phyloP scores from a whole-genome alignment of 2,888 invertebrate species.

The Morpho achilles region DNA sequence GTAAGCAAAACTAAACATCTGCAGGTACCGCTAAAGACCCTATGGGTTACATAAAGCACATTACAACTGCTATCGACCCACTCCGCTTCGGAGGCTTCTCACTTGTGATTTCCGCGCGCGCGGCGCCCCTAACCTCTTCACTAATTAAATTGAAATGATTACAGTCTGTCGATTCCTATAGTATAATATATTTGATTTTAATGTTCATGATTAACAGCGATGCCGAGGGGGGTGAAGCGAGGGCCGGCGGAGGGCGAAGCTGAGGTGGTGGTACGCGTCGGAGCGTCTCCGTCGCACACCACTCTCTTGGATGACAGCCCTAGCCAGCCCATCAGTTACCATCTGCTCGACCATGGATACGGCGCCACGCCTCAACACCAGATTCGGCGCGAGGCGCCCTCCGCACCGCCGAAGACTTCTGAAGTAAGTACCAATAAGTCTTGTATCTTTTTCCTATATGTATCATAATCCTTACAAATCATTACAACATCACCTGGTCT shows the following conservation, averaged over 20 bases:
- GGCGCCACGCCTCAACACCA: conserved; percentile 88
- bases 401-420: conserved; percentile 77
- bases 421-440: conserved; percentile 57
- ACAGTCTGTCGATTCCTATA: conserved; percentile 32
- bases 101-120: conserved; percentile 71
- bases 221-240: conserved; percentile 81
- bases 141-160: conserved; percentile 71
- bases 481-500: neutral
- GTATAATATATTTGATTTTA: conserved; percentile 24
- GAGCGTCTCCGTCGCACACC: conserved; percentile 77
- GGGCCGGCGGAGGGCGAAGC: conserved; percentile 76
- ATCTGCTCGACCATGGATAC: conserved; percentile 92
- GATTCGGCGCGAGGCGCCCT: conserved; percentile 78
- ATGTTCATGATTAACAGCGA: conserved; percentile 54
- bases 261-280: conserved; percentile 70
- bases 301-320: conserved; percentile 74
- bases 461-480: neutral
- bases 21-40: conserved; percentile 44
- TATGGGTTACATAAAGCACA: conserved; percentile 44
- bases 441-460: neutral
- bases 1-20: conserved; percentile 62
- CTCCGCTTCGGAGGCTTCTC: conserved; percentile 67
- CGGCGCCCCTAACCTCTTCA: conserved; percentile 75
- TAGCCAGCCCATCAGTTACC: conserved; percentile 82
- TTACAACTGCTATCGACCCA: conserved; percentile 66